Conservation (phyloP, 2,797 vertebrate genomes). For the Percopsis omiscomaycus region DNA sequence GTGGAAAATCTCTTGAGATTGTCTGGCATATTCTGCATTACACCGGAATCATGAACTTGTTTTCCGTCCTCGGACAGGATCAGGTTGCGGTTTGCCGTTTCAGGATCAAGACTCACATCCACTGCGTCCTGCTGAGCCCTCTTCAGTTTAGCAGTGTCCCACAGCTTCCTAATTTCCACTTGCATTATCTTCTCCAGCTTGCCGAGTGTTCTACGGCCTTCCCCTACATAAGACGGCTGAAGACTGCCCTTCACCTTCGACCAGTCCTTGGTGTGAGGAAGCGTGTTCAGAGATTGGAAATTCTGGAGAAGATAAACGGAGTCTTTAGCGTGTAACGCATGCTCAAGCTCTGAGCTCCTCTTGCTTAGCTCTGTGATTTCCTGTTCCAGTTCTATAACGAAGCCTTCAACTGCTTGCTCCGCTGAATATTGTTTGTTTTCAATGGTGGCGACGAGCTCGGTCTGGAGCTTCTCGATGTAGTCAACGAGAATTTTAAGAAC, state of each 20-base stretch:
- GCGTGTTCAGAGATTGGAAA: neutral
- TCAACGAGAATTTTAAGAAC: conserved; percentile 13
- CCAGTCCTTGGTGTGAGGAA: neutral
- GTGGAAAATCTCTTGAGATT: neutral
- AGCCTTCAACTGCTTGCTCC: conserved; percentile 10
- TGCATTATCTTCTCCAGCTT: conserved; percentile 26
- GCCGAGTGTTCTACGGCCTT: conserved; percentile 32
- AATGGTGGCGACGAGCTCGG: conserved; percentile 26
- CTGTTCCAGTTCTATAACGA: conserved; percentile 24
- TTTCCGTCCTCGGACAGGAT: conserved; percentile 23
- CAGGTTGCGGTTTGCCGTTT: neutral
- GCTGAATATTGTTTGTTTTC: conserved; percentile 33
- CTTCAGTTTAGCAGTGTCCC: conserved; percentile 13
- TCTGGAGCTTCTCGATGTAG: conserved; percentile 17
- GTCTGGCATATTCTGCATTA: rapidly evolving
- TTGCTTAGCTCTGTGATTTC: conserved; percentile 20
- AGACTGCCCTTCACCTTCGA: no score
- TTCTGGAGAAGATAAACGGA: conserved; percentile 30
- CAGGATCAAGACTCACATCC: conserved; percentile 37
- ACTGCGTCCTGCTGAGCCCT: conserved; percentile 42
- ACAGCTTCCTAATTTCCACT: conserved; percentile 37
- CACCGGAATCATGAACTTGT: rapidly evolving
- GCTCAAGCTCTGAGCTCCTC: conserved; percentile 23
- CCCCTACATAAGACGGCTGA: neutral
- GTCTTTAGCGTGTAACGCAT: conserved; percentile 34